Evolutionary conservation across 2,113 vertebrate genomes (phyloP).

Genomic region (Cygnus atratus): DNA sequence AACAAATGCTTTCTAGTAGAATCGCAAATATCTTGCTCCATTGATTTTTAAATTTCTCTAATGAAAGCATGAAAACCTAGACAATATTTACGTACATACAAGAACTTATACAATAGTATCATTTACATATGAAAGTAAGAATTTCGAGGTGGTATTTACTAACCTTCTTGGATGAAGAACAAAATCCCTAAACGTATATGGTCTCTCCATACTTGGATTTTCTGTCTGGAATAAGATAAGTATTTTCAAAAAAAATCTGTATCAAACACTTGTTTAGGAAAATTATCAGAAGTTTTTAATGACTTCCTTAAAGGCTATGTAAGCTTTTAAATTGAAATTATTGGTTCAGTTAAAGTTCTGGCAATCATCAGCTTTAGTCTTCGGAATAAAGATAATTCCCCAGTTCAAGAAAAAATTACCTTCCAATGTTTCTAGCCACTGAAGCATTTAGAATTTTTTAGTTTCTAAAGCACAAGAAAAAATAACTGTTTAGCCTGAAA

Average conservation of each 20-base stretch:
- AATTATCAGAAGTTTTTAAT: not conserved
- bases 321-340: not conserved
- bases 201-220: constrained; percentile 91
- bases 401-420: not conserved
- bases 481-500: not conserved
- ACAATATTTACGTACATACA: not conserved
- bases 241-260: constrained; percentile 32
- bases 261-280: constrained; percentile 7
- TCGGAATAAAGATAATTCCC: not conserved
- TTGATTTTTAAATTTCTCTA: not conserved
- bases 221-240: constrained; percentile 88
- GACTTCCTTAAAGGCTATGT: not conserved
- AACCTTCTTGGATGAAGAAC: constrained; percentile 97
- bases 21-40: not conserved
- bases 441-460: not conserved
- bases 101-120: not conserved
- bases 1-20: not conserved
- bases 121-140: not conserved
- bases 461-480: not conserved
- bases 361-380: not conserved
- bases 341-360: not conserved
- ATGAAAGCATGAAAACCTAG: not conserved
- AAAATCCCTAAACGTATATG: constrained; percentile 98
- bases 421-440: not conserved
- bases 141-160: constrained; percentile 46